Evolutionary conservation across 2,797 vertebrate genomes (phyloP).

Genomic region (Threskiornis aethiopicus): DNA sequence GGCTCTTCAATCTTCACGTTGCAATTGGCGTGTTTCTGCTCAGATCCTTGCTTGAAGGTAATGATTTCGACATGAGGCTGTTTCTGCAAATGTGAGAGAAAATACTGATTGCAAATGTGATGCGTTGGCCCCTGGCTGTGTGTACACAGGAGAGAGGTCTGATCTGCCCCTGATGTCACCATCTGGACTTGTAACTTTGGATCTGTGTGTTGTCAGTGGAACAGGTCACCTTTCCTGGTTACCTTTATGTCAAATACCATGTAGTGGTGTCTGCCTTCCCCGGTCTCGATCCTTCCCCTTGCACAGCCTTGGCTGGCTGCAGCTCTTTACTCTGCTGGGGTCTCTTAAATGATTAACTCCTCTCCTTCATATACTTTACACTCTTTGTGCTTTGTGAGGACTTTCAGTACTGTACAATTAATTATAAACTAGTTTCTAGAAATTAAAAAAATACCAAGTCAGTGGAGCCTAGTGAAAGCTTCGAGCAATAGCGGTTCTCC

Average conservation of each 20-base stretch:
- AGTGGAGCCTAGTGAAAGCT: background rate
- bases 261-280: background rate
- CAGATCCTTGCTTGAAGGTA: background rate
- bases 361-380: background rate
- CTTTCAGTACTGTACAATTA: slow-evolving; percentile 51
- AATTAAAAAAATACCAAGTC: background rate
- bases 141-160: background rate
- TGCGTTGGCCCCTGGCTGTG: background rate
- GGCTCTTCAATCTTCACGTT: accelerated
- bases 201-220: background rate
- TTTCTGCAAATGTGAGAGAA: background rate
- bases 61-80: background rate
- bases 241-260: background rate
- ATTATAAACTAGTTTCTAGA: slow-evolving; percentile 44
- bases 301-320: background rate
- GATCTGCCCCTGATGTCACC: background rate
- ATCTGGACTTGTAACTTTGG: slow-evolving; percentile 61
- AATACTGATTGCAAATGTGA: background rate
- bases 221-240: background rate
- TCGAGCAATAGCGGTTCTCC: background rate
- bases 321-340: background rate
- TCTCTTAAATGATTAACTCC: slow-evolving; percentile 64
- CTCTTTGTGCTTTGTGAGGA: background rate
- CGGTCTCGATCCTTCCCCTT: background rate
- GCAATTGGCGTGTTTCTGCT: background rate